Conservation (phyloP, 2,888 invertebrate genomes). For the Microctonus hyperodae region DNA sequence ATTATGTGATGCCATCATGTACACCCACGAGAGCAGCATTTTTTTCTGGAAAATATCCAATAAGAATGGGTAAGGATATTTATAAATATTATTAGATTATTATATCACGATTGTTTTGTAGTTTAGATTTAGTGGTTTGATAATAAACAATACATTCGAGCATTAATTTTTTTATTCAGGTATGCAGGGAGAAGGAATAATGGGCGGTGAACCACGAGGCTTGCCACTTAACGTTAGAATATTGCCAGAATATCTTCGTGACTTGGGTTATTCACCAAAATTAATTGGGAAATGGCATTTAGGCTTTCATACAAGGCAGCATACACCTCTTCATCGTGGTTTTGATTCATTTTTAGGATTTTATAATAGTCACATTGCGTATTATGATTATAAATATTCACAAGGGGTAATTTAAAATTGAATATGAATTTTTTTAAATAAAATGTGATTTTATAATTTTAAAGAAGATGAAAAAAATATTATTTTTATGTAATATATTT, state of each 20-base stretch:
- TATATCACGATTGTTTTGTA: neutral
- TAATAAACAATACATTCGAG: neutral
- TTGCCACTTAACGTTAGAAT: slow-evolving; percentile 65
- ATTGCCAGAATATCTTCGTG: slow-evolving; percentile 66
- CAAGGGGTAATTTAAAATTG: slow-evolving; percentile 61
- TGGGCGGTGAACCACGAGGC: slow-evolving; percentile 66
- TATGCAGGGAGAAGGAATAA: slow-evolving; percentile 67
- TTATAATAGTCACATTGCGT: slow-evolving; percentile 84
- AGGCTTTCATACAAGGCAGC: slow-evolving; percentile 66
- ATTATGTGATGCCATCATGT: slow-evolving; percentile 86
- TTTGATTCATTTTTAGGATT: slow-evolving; percentile 88
- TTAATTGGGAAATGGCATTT: slow-evolving; percentile 71
- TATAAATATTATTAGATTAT: neutral
- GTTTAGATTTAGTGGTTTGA: neutral
- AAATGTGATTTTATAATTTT: neutral
- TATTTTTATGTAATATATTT: slow-evolving; percentile 30
- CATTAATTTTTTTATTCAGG: slow-evolving; percentile 55
- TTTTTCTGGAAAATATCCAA: slow-evolving; percentile 87
- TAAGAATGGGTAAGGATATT: slow-evolving; percentile 66
- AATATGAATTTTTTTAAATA: too few species aligned
- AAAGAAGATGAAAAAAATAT: neutral
- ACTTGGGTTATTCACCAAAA: slow-evolving; percentile 66
- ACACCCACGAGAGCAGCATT: slow-evolving; percentile 85
- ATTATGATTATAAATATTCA: slow-evolving; percentile 73
- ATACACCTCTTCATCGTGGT: slow-evolving; percentile 77